These are phyloP conservation scores for Hestina assimilis DNA, from an alignment of 1,140 invertebrate species.

Conservation along the genomic window DNA sequence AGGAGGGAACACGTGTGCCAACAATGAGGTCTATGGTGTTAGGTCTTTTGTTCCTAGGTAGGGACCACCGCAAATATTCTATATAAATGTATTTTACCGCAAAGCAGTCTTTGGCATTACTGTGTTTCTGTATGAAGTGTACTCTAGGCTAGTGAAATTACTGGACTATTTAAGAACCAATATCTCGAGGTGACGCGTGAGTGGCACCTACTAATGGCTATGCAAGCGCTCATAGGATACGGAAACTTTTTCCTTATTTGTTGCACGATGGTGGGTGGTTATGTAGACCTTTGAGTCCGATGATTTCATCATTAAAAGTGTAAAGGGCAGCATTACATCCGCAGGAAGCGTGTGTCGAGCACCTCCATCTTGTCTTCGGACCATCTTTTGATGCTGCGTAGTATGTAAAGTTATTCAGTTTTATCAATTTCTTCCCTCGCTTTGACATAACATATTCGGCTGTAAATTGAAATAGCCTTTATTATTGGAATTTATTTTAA, in stretches of 20 bases:
- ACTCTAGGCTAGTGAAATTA: too few species aligned
- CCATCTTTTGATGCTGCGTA: conserved; percentile 16
- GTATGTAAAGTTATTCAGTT: conserved; percentile 28
- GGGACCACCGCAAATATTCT: too few species aligned
- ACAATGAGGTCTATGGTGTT: too few species aligned
- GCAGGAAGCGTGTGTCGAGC: conserved; percentile 21
- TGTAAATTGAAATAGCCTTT: conserved; percentile 1
- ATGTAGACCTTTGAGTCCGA: conserved; percentile 24
- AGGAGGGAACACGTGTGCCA: too few species aligned
- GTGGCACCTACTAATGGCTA: too few species aligned
- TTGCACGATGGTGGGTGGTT: conserved; percentile 20
- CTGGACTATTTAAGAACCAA: too few species aligned
- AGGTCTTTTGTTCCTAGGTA: too few species aligned
- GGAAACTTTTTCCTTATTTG: not conserved
- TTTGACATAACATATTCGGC: conserved; percentile 23
- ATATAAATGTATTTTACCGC: too few species aligned
- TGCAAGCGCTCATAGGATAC: too few species aligned
- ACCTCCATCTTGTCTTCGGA: conserved; percentile 16
- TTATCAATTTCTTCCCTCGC: conserved; percentile 23
- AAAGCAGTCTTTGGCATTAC: too few species aligned
- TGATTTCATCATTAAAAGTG: conserved; percentile 24
- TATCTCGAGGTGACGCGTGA: not conserved
- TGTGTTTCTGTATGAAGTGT: too few species aligned
- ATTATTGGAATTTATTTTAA: too few species aligned
- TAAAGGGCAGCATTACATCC: conserved; percentile 27